A percentile compares a stretch with the other conserved stretches of the same genome.
These are phyloP conservation scores for Cheilosia urbana DNA, from an alignment of 2,888 invertebrate species.

Conservation along the genomic window DNA sequence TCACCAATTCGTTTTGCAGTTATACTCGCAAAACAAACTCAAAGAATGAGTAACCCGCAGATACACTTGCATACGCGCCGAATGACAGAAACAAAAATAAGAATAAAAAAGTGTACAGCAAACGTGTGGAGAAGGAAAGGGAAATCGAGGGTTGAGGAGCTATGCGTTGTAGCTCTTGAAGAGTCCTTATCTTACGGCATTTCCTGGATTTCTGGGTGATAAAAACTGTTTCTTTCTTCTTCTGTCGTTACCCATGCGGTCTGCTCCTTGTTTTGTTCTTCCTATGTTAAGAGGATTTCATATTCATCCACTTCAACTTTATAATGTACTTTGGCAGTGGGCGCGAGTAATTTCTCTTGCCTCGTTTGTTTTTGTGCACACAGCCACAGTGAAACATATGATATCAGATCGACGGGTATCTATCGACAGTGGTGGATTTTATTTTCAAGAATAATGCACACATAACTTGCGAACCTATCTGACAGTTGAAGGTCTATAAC, in stretches of 20 bases:
- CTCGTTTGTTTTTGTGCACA: no score
- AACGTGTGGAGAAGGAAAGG: constrained; percentile 1
- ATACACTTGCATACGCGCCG: not conserved
- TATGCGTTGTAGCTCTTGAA: constrained; percentile 75
- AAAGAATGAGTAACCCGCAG: constrained; percentile 37
- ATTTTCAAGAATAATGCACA: no score
- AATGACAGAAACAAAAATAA: no score
- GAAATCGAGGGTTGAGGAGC: constrained; percentile 69
- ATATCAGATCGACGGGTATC: no score
- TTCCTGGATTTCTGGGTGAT: constrained; percentile 77
- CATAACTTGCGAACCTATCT: no score
- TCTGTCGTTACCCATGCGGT: not conserved
- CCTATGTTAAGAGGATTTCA: not conserved
- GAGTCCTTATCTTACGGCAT: constrained; percentile 77
- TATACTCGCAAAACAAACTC: constrained; percentile 20
- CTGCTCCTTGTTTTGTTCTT: constrained; percentile 30
- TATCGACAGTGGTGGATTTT: no score
- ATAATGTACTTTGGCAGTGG: constrained; percentile 20
- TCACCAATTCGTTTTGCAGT: constrained; percentile 40
- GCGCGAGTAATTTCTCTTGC: constrained; percentile 21
- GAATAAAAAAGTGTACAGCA: constrained; percentile 31
- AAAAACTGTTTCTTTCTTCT: constrained; percentile 37
- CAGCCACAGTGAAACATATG: no score
- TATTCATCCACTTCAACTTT: constrained; percentile 25
- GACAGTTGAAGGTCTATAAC: no score